Base-by-base conservation (phyloP, 2,113 vertebrate species). In the Dinomys branickii region DNA sequence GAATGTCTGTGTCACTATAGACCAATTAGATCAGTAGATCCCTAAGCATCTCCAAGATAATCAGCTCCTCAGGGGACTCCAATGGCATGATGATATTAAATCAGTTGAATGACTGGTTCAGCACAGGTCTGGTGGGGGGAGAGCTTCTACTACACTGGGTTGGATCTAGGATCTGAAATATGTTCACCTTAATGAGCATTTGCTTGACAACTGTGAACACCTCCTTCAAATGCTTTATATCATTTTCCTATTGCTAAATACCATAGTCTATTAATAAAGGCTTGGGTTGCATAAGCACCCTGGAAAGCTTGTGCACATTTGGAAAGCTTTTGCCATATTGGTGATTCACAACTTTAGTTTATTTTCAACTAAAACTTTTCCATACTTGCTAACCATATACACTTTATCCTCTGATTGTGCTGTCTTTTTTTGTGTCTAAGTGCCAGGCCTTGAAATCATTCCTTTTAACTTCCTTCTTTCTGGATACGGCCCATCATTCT, bases 291-390 rank as follows among this genome's bases (percentile, higher is more conserved):
- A 91, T 96, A 97, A 96, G 92, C 81, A 63, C 94, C 93, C 90
- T 94, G 94, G 90, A 91, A 81, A 95, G 69, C 84, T 85, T 87
- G 93, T 11, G 83, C 83, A 95, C 28, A 87, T 89, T 96, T 75
- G 93, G 81, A 97, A 97, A 94, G 95, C 41, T 92, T 89, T 92
- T 1, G 14, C 90, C 69, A 73, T 93, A 96, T 85, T 94, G 80
- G 89, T 96, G 96, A 97, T 71, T 98, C 95, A 97, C 63, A 95
- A 93, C 52, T 92, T 89, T 52, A 88, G n/a, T 85, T 97, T 97
- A 97, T 97, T 97, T 97, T 90, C 77, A 96, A 88, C 84, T 93
- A 73, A 94, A 97, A 93, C 30, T 94, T 94, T 93, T 82, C 61
- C 71, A 78, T 88, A 85, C 41, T 84, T 88, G 92, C 35, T 94